Evolutionary conservation across 1,140 invertebrate genomes (phyloP).

Genomic region (Trypoxylus dichotomus): DNA sequence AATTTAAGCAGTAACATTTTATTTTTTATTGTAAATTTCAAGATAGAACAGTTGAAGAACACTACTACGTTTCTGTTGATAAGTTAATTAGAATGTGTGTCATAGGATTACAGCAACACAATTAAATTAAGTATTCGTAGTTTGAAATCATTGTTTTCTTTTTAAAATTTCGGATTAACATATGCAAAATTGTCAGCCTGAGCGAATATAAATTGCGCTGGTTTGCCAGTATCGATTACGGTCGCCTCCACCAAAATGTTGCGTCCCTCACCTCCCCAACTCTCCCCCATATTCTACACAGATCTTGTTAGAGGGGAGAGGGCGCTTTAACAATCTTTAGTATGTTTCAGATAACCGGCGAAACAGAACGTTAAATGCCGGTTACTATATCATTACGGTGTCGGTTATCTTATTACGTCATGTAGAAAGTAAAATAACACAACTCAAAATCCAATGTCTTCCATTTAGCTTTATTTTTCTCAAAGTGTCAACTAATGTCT

Average conservation of each 20-base stretch:
- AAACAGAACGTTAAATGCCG: background rate
- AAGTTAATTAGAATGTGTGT: no score
- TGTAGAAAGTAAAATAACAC: conserved; percentile 28
- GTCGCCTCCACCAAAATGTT: conserved; percentile 28
- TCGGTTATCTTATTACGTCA: background rate
- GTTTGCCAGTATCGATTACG: conserved; percentile 25
- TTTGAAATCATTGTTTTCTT: no score
- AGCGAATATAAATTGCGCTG: background rate
- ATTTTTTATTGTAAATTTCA: no score
- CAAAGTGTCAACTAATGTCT: conserved; percentile 26
- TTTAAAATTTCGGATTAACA: background rate
- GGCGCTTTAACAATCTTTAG: background rate
- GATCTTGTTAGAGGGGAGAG: background rate
- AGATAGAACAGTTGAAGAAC: no score
- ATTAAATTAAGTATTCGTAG: no score
- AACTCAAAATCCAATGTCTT: conserved; percentile 32
- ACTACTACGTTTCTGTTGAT: no score
- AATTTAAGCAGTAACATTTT: no score
- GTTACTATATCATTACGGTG: background rate
- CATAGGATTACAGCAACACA: no score
- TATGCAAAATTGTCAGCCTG: background rate
- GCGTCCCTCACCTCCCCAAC: background rate
- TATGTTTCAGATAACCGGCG: background rate
- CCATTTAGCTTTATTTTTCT: conserved; percentile 31
- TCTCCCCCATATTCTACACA: background rate